Conservation (phyloP, 1,140 invertebrate species). For the Scaptomyza graminum region DNA sequence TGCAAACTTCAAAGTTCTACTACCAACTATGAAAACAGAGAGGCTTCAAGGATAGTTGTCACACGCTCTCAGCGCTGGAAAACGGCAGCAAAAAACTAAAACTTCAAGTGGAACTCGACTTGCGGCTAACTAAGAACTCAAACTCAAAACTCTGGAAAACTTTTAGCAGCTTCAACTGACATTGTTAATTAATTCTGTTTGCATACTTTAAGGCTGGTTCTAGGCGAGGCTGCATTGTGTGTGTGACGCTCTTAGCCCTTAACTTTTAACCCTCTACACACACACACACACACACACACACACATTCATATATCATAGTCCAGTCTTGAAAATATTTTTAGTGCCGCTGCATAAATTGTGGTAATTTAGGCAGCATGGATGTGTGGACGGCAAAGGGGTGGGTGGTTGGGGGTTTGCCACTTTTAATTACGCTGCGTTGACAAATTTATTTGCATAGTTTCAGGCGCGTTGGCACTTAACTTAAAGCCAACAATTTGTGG, state of each 20-base stretch:
- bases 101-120: conserved; percentile 34
- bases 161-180: conserved; percentile 40
- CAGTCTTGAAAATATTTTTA: conserved; percentile 34
- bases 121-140: conserved; percentile 22
- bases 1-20: conserved; percentile 30
- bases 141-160: conserved; percentile 11
- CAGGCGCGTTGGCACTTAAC: conserved; percentile 21
- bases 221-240: conserved; percentile 3
- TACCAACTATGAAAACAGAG: background rate
- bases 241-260: conserved; percentile 19
- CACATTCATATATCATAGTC: conserved; percentile 24
- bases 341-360: conserved; percentile 35
- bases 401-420: conserved; percentile 21
- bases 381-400: background rate
- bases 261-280: conserved; percentile 24
- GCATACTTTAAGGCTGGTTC: conserved; percentile 51
- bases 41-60: conserved; percentile 33
- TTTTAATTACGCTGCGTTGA: conserved; percentile 61
- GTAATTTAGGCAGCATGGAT: background rate
- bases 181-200: conserved; percentile 68
- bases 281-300: background rate
- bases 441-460: conserved; percentile 63
- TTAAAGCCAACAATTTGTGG: conserved; percentile 50
- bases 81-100: conserved; percentile 6
- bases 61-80: conserved; percentile 17